Percentiles rank a stretch among this genome's conserved stretches.
Conservation (phyloP, 2,797 vertebrate species). For the Mus caroli region DNA sequence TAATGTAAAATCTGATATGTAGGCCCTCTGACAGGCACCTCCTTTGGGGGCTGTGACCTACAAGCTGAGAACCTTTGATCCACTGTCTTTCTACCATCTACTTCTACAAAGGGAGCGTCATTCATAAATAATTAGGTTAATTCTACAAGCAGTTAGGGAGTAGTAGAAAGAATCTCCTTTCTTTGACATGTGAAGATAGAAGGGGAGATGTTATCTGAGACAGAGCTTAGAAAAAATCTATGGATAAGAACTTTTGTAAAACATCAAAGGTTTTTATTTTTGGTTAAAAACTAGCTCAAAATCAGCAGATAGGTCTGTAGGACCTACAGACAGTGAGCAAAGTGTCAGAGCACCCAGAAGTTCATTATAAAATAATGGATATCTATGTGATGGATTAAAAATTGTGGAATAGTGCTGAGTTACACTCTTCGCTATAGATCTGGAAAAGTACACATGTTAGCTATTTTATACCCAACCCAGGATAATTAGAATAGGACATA, state of each 20-base stretch:
- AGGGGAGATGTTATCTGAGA: not conserved
- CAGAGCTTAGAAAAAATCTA: not conserved
- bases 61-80: not conserved
- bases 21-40: not conserved
- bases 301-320: not conserved
- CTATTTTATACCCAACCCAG: not conserved
- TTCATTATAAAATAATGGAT: not conserved
- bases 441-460: not conserved
- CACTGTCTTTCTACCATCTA: not conserved
- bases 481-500: not conserved
- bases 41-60: not conserved
- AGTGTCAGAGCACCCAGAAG: not conserved
- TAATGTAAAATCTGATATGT: not conserved
- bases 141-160: not conserved
- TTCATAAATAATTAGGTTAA: not conserved
- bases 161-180: not conserved
- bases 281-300: not conserved
- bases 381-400: not conserved
- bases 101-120: not conserved
- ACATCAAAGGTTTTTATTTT: not conserved
- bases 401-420: not conserved
- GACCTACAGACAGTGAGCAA: not conserved
- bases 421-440: not conserved
- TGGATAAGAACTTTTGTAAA: not conserved
- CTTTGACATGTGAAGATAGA: not conserved